Conservation (phyloP, 2,113 vertebrate species). For the Mustelus asterias region DNA sequence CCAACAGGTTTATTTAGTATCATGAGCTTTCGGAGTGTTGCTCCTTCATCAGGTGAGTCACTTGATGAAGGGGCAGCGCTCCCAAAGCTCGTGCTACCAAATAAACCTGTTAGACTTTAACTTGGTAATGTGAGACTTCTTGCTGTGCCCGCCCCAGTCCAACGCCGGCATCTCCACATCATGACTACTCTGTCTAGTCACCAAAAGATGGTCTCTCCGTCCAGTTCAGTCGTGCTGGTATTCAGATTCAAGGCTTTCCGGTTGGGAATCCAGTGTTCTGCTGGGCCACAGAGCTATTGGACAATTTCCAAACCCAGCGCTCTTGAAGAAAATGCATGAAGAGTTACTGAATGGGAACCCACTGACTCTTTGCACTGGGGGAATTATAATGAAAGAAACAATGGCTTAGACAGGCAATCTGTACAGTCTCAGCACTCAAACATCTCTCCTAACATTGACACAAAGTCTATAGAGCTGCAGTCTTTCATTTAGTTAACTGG, state of each 20-base stretch:
- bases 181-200: neutral
- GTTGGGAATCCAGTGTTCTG: neutral
- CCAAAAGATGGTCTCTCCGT: no score
- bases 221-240: neutral
- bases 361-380: neutral
- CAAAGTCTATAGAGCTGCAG: neutral
- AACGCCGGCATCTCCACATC: no score
- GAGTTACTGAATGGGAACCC: neutral
- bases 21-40: no score
- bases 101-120: no score
- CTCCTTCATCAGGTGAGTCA: no score
- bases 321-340: neutral
- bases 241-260: neutral
- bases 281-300: neutral
- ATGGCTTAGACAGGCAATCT: neutral
- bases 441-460: constrained; percentile 15
- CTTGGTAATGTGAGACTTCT: no score
- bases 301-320: neutral
- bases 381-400: neutral
- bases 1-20: no score
- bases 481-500: constrained; percentile 31
- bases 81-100: no score
- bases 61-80: no score
- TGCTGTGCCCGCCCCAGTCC: no score
- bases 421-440: neutral